These are phyloP conservation scores for Lophius americanus DNA, from an alignment of 2,797 vertebrate species.

Conservation along the genomic window DNA sequence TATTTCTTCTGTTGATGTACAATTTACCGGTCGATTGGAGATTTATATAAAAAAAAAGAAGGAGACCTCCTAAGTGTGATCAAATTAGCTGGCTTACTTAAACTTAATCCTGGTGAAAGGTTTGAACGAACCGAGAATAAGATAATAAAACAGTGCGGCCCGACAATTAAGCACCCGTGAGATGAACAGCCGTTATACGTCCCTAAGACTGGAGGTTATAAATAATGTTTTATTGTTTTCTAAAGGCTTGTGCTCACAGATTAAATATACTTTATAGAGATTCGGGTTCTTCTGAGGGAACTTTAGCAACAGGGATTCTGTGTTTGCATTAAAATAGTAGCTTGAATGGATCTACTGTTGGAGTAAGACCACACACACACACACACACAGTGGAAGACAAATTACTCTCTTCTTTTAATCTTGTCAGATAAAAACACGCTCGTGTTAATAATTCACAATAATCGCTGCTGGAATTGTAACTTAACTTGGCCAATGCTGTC, in stretches of 20 bases:
- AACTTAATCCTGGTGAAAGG: neutral
- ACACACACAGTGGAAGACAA: too few species aligned
- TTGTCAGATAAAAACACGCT: too few species aligned
- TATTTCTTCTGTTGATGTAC: slow-evolving; percentile 15
- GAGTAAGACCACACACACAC: slow-evolving; percentile 18
- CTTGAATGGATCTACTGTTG: slow-evolving; percentile 19
- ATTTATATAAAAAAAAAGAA: neutral
- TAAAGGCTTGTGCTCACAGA: slow-evolving; percentile 8
- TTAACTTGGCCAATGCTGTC: too few species aligned
- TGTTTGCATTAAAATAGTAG: slow-evolving; percentile 23
- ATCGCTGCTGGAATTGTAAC: neutral
- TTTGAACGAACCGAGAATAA: neutral
- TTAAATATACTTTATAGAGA: slow-evolving; percentile 38
- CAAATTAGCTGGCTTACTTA: neutral
- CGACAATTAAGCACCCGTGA: neutral
- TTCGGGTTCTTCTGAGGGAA: slow-evolving; percentile 32
- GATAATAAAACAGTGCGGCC: neutral
- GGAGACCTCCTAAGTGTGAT: neutral
- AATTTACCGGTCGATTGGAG: slow-evolving; percentile 2
- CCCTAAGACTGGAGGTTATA: slow-evolving; percentile 28
- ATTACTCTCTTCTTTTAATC: too few species aligned
- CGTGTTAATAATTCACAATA: neutral
- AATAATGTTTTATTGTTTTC: slow-evolving; percentile 43
- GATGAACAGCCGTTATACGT: slow-evolving; percentile 37
- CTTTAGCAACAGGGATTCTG: slow-evolving; percentile 14